phyloP scores from a whole-genome alignment of 2,113 vertebrate genomes.

The Saccopteryx bilineata region DNA sequence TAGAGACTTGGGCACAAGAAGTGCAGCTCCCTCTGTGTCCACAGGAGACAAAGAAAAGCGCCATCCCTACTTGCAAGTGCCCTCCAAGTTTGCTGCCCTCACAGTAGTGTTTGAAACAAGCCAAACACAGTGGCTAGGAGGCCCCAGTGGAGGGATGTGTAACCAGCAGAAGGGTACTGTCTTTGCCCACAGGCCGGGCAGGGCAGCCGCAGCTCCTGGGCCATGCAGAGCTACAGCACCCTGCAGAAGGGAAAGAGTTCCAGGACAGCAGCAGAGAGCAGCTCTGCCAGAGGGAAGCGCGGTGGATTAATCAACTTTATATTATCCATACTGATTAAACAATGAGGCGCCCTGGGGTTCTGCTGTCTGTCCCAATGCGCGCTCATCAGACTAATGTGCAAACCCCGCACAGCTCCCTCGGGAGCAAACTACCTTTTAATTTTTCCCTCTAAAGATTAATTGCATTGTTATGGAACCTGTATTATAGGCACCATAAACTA shows the following conservation, averaged over 20 bases:
- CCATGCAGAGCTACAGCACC: neutral
- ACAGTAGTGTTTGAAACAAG: neutral
- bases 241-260: slow-evolving; percentile 65
- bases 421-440: slow-evolving; percentile 93
- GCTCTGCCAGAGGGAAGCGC: slow-evolving; percentile 83
- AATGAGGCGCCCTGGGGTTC: slow-evolving; percentile 89
- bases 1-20: accelerated
- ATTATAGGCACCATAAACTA: slow-evolving; percentile 93
- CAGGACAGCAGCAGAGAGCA: slow-evolving; percentile 37
- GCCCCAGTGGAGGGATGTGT: neutral
- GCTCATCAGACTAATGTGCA: slow-evolving; percentile 87
- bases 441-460: slow-evolving; percentile 90
- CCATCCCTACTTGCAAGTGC: accelerated
- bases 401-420: slow-evolving; percentile 86
- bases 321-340: slow-evolving; percentile 91
- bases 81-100: neutral
- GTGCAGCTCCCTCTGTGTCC: accelerated
- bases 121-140: accelerated
- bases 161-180: neutral
- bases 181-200: neutral
- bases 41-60: neutral
- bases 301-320: slow-evolving; percentile 89
- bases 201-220: neutral
- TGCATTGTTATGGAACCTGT: slow-evolving; percentile 93
- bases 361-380: slow-evolving; percentile 87